Percentiles rank a stretch among this genome's conserved stretches.
These are phyloP conservation scores for Geodia barretti DNA, from an alignment of 37 sponge, comb jelly and placozoan species.

Conservation along the genomic window DNA sequence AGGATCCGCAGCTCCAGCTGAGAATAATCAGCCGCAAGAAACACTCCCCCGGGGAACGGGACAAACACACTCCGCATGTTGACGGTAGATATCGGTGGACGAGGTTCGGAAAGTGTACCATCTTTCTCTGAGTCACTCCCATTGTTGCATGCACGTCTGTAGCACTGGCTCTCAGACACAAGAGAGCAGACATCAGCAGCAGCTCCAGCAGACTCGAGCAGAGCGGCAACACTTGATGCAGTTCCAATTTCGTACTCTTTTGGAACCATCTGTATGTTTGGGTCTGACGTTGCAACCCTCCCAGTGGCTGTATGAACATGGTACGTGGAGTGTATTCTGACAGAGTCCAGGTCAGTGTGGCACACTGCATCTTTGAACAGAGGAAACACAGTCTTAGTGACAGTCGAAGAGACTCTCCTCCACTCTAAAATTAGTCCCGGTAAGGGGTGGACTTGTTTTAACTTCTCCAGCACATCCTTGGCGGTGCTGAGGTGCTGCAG, in stretches of 20 bases:
- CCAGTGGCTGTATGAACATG: conserved; percentile 93
- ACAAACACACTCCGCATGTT: conserved; percentile 85
- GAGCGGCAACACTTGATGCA: background rate
- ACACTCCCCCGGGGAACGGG: conserved; percentile 60
- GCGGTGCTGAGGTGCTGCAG: conserved; percentile 86
- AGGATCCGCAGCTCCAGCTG: conserved; percentile 96
- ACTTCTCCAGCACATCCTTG: conserved; percentile 89
- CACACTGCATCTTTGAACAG: conserved; percentile 60
- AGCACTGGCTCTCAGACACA: conserved; percentile 28
- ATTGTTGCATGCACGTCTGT: background rate
- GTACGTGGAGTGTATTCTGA: conserved; percentile 61
- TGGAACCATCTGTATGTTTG: conserved; percentile 92
- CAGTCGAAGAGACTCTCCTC: conserved; percentile 82
- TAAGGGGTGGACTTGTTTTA: conserved; percentile 82
- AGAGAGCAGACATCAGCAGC: conserved; percentile 3
- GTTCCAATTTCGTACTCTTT: conserved; percentile 79
- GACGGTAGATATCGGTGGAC: conserved; percentile 15
- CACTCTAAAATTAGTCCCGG: conserved; percentile 87
- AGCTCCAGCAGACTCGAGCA: background rate
- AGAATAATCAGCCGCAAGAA: conserved; percentile 94
- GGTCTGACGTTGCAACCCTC: conserved; percentile 76
- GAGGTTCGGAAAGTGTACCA: background rate
- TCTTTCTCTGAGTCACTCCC: background rate
- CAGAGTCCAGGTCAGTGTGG: conserved; percentile 20
- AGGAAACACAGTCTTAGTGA: conserved; percentile 84